Evolutionary conservation across 2,888 invertebrate genomes (phyloP).

Genomic region (Pogonocherus hispidulus): DNA sequence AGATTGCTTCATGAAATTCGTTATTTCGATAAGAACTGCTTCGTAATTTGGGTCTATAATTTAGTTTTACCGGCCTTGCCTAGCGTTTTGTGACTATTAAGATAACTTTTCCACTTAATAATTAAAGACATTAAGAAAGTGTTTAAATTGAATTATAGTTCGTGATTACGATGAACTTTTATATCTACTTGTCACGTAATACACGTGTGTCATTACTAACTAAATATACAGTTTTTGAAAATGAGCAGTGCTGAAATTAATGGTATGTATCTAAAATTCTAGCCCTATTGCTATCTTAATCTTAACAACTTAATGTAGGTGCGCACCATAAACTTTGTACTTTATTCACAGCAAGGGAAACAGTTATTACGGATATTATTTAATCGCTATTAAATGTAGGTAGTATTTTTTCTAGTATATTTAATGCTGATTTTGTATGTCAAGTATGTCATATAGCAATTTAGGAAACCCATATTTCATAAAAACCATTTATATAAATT

Average conservation of each 20-base stretch:
- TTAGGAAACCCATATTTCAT: too few species aligned
- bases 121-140: constrained; percentile 29
- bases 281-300: not conserved
- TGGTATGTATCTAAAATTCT: not conserved
- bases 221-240: not conserved
- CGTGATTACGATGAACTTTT: constrained; percentile 16
- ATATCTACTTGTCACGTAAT: constrained; percentile 12
- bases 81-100: constrained; percentile 35
- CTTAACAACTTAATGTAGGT: not conserved
- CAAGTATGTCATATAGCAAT: too few species aligned
- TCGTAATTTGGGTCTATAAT: constrained; percentile 18
- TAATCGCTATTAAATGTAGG: too few species aligned
- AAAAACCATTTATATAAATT: too few species aligned
- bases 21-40: constrained; percentile 20
- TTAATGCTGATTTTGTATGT: too few species aligned
- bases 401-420: too few species aligned
- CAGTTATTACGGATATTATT: too few species aligned
- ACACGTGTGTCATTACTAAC: constrained; percentile 11
- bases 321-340: not conserved
- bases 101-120: constrained; percentile 35
- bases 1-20: constrained; percentile 14
- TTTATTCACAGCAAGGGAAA: not conserved
- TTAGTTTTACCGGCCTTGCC: constrained; percentile 11
- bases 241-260: not conserved
- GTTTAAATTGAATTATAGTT: constrained; percentile 27